Conservation (phyloP, 2,888 invertebrate genomes). For the Hydrotaea cyrtoneurina region DNA sequence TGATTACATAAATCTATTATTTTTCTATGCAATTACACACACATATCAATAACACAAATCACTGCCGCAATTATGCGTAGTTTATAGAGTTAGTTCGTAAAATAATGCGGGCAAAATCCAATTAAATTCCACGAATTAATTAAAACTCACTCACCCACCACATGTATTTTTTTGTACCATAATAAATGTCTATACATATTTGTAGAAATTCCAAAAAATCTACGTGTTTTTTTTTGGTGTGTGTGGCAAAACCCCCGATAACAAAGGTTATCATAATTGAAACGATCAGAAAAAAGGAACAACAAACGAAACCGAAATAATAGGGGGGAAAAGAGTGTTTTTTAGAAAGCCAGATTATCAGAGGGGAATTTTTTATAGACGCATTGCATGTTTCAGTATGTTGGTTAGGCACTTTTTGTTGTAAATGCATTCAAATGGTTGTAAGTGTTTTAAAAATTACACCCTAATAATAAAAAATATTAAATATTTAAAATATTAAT, state of each 20-base stretch:
- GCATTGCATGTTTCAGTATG: too few relatives aligned
- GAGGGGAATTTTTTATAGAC: background rate
- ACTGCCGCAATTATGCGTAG: background rate
- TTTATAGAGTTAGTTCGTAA: too few relatives aligned
- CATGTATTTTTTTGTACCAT: background rate
- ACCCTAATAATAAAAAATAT: too few relatives aligned
- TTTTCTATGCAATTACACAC: background rate
- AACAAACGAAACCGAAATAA: background rate
- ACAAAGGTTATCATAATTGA: slow-evolving; percentile 10
- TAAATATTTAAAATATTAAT: too few relatives aligned
- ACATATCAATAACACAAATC: background rate
- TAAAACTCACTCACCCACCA: background rate
- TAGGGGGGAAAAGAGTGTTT: background rate
- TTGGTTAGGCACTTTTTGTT: too few relatives aligned
- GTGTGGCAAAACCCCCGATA: background rate
- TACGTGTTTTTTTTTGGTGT: background rate
- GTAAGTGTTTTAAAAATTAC: too few relatives aligned
- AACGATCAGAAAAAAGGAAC: background rate
- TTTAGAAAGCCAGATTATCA: background rate
- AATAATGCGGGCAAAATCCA: background rate
- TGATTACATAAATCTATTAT: background rate
- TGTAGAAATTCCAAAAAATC: background rate
- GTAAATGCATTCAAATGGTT: too few relatives aligned
- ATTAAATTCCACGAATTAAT: slow-evolving; percentile 1
- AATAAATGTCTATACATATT: background rate